Evolutionary conservation across 2,888 invertebrate species (phyloP), one percentile per base, ranked within the genome.

Genomic region (Lysandra coridon): DNA sequence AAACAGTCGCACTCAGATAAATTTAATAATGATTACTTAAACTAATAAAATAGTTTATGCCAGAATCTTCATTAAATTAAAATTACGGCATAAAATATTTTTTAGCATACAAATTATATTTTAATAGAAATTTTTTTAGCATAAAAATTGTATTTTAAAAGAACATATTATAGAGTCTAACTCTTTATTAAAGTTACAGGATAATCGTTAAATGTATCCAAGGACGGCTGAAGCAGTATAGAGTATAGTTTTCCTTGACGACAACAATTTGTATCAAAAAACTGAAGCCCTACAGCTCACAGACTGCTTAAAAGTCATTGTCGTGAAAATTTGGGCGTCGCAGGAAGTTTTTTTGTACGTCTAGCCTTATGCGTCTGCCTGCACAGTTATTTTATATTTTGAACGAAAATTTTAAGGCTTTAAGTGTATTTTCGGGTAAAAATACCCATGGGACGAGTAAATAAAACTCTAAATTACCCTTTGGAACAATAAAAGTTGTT

Each of bases 251-350:
- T 17, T 14, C 57, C 57, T 23, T 30, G 10, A 23, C 64, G 30
- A 33, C 30, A 69, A 30, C 12, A 12, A 10, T 69, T n/a, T 10
- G 12, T 69, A 69, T 10, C 64, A 33, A 30, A 49, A 30, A 23
- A 62, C n/a, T n/a, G 62, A 62, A 62, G 23, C 62, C 62, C n/a
- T 60, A 30, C 64, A 69, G 64, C 23, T 62, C 7, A 23, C 23
- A 30, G 30, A 4, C 64, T 69, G 30, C 30, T 23, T 23, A 30
- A 69, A 69, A 69, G 69, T 69, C 69, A 69, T 37, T 69, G 37
- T 69, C 64, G 30, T 64, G 64, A 64, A 37, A 37, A 69, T 69
- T 69, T 37, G 14, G 33, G 69, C 69, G 69, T 33, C 69, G 33
- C 14, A 37, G 33, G 33, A 37, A 69, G 12, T 14, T 33, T 69